A percentile compares a stretch with the other conserved stretches of the same genome.
These are phyloP conservation scores for Drosophila setosimentum DNA, from an alignment of 2,888 invertebrate species.

Conservation along the genomic window DNA sequence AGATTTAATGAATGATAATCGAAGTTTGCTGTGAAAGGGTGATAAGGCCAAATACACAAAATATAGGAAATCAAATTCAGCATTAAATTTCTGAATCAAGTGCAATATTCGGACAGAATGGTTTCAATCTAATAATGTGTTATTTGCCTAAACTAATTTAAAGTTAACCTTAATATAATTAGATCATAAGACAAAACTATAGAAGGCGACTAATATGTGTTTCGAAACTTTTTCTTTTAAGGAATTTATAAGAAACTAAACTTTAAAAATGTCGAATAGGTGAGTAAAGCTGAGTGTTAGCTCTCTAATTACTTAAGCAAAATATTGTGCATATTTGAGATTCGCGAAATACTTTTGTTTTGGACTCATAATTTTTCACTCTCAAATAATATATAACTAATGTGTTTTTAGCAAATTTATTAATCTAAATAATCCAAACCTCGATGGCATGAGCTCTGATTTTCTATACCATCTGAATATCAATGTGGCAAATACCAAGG, in stretches of 20 bases:
- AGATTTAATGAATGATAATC: neutral
- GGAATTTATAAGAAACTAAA: neutral
- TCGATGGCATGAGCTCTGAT: slow-evolving; percentile 85
- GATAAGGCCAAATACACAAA: neutral
- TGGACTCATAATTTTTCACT: neutral
- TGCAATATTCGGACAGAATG: neutral
- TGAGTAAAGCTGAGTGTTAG: neutral
- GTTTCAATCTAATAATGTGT: neutral
- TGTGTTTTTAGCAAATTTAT: slow-evolving; percentile 8
- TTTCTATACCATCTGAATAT: slow-evolving; percentile 95
- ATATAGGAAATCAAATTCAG: neutral
- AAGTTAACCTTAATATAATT: neutral
- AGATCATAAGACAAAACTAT: neutral
- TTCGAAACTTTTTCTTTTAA: neutral
- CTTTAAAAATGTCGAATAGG: neutral
- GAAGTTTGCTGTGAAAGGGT: neutral
- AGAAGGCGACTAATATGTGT: neutral
- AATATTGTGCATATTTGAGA: neutral
- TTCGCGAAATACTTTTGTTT: neutral
- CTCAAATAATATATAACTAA: neutral
- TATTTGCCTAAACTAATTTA: neutral
- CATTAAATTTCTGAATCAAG: neutral
- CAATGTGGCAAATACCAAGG: slow-evolving; percentile 91
- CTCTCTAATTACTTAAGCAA: neutral
- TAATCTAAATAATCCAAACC: slow-evolving; percentile 60